Conservation (phyloP, 2,888 invertebrate species). For the Euplexia lucipara region DNA sequence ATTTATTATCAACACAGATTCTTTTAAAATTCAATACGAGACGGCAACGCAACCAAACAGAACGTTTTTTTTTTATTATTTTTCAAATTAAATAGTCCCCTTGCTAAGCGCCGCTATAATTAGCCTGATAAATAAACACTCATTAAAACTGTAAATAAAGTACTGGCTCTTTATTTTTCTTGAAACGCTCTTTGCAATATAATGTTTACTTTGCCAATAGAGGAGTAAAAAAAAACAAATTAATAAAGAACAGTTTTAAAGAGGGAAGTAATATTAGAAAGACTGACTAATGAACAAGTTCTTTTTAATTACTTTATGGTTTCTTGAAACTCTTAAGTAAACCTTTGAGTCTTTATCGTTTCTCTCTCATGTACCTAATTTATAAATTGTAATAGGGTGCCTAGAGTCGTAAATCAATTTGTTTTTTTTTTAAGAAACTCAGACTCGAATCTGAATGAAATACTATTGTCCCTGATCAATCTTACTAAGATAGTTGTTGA, state of each 20-base stretch:
- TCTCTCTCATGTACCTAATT: not conserved
- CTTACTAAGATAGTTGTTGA: too few relatives aligned
- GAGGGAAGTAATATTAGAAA: constrained; percentile 4
- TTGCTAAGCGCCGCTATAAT: constrained; percentile 56
- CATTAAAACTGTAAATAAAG: constrained; percentile 64
- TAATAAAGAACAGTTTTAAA: constrained; percentile 2
- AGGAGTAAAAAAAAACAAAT: not conserved
- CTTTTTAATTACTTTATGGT: constrained; percentile 4
- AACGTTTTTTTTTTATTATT: constrained; percentile 34
- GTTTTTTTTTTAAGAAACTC: too few relatives aligned
- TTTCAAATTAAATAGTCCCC: constrained; percentile 31
- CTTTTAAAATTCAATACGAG: constrained; percentile 48
- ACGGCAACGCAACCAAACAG: constrained; percentile 31
- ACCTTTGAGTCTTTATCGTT: not conserved
- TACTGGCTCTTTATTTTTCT: constrained; percentile 42
- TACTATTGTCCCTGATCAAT: too few relatives aligned
- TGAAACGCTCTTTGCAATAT: constrained; percentile 40
- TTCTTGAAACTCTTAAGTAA: not conserved
- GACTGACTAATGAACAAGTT: not conserved
- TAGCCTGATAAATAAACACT: constrained; percentile 60
- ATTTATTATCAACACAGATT: constrained; percentile 21
- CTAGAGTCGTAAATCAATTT: too few relatives aligned
- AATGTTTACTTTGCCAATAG: constrained; percentile 11
- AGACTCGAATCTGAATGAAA: too few relatives aligned
- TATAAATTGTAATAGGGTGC: too few relatives aligned